Conservation (phyloP, 2,797 vertebrate genomes). For the Oryzias sinensis region DNA sequence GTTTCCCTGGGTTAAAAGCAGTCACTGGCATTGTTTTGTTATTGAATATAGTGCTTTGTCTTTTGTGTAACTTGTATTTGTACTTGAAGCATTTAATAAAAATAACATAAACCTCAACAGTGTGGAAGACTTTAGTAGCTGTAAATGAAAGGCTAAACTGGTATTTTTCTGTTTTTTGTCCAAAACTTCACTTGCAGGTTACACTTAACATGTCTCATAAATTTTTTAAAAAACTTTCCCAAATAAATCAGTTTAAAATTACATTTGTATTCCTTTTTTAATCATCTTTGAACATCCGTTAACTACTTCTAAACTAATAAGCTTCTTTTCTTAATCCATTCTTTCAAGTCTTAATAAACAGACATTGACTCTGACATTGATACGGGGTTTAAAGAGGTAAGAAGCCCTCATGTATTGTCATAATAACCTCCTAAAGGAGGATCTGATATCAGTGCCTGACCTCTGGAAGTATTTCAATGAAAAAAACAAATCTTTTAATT, state of each 20-base stretch:
- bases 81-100: slow-evolving; percentile 90
- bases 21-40: slow-evolving; percentile 83
- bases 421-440: slow-evolving; percentile 85
- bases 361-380: slow-evolving; percentile 96
- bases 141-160: slow-evolving; percentile 70
- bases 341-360: slow-evolving; percentile 95
- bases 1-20: slow-evolving; percentile 86
- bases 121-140: slow-evolving; percentile 98
- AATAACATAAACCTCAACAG: slow-evolving; percentile 92
- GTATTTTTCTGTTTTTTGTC: slow-evolving; percentile 88
- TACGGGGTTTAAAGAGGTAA: slow-evolving; percentile 99
- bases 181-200: slow-evolving; percentile 84
- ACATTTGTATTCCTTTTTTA: slow-evolving; percentile 87
- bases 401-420: slow-evolving; percentile 86
- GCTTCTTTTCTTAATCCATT: slow-evolving; percentile 87
- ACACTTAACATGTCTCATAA: slow-evolving; percentile 87
- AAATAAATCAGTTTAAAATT: slow-evolving; percentile 87
- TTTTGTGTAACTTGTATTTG: slow-evolving; percentile 99
- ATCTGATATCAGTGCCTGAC: slow-evolving; percentile 86
- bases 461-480: slow-evolving; percentile 81
- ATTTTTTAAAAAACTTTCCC: slow-evolving; percentile 74
- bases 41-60: slow-evolving; percentile 92
- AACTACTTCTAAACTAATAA: slow-evolving; percentile 92
- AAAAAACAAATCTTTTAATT: slow-evolving; percentile 81
- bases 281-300: slow-evolving; percentile 89